Conservation (phyloP, 2,113 vertebrate genomes). For the Catharus minimus region DNA sequence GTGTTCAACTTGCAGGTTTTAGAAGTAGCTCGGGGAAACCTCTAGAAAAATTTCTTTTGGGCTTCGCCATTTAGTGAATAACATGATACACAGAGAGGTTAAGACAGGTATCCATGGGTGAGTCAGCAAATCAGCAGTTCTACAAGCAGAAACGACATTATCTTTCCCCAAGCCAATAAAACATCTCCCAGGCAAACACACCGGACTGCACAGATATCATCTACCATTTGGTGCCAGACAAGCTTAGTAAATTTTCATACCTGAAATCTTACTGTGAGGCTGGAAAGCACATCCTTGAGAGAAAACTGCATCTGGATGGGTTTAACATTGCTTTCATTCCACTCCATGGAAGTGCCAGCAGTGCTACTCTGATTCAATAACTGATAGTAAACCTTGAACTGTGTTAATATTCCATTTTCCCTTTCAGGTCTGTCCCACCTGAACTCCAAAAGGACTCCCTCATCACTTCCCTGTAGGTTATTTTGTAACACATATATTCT, state of each 20-base stretch:
- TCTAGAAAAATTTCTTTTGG: background rate
- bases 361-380: slow-evolving; percentile 20
- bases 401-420: slow-evolving; percentile 61
- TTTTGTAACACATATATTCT: slow-evolving; percentile 62
- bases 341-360: background rate
- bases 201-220: background rate
- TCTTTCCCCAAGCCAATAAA: background rate
- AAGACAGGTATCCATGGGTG: background rate
- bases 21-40: background rate
- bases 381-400: slow-evolving; percentile 67
- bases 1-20: background rate
- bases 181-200: background rate
- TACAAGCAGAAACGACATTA: background rate
- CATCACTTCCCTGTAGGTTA: background rate
- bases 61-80: background rate
- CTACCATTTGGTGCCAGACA: background rate
- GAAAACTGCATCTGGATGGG: slow-evolving; percentile 27
- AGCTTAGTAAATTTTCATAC: slow-evolving; percentile 51
- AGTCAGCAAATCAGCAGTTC: background rate
- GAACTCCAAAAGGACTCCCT: slow-evolving; percentile 58
- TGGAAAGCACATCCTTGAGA: slow-evolving; percentile 39
- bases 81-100: background rate
- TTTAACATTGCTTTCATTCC: slow-evolving; percentile 4
- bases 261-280: slow-evolving; percentile 65
- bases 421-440: slow-evolving; percentile 71